These are phyloP conservation scores for Pissodes strobi DNA, from an alignment of 1,140 invertebrate species.

Conservation along the genomic window DNA sequence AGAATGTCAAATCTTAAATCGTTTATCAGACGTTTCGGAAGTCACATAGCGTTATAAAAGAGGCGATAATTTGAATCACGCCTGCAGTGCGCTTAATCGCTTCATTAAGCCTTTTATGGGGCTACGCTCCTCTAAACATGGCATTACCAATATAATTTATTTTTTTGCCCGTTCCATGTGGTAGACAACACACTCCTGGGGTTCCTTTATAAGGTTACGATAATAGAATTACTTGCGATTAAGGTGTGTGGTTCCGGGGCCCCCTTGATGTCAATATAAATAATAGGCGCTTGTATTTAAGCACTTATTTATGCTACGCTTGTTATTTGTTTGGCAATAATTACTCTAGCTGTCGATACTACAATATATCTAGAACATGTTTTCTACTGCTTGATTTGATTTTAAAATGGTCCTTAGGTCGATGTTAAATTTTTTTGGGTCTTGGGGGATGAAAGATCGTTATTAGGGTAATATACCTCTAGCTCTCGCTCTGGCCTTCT, in stretches of 20 bases:
- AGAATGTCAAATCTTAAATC: slow-evolving; percentile 18
- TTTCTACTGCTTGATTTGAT: too few relatives aligned
- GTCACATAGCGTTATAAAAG: slow-evolving; percentile 20
- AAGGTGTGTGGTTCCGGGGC: neutral
- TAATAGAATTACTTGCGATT: slow-evolving; percentile 10
- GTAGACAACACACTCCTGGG: slow-evolving; percentile 11
- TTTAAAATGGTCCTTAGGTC: too few relatives aligned
- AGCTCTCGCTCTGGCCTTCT: too few relatives aligned
- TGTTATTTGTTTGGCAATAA: too few relatives aligned
- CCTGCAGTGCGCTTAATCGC: slow-evolving; percentile 28
- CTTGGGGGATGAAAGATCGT: too few relatives aligned
- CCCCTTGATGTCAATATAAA: too few relatives aligned
- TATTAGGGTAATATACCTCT: too few relatives aligned
- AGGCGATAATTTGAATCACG: slow-evolving; percentile 29
- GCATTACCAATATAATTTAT: slow-evolving; percentile 24
- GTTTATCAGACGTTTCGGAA: slow-evolving; percentile 30
- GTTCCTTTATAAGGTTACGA: slow-evolving; percentile 4
- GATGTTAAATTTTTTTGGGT: too few relatives aligned
- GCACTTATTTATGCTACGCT: too few relatives aligned
- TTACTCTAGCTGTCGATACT: too few relatives aligned
- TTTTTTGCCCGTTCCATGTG: slow-evolving; percentile 14
- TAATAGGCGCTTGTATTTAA: too few relatives aligned
- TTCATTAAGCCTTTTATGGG: slow-evolving; percentile 30
- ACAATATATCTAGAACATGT: too few relatives aligned
- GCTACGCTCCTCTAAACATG: slow-evolving; percentile 10